Evolutionary conservation across 1,140 invertebrate genomes (phyloP).

Genomic region (Drosophila equinoxialis): DNA sequence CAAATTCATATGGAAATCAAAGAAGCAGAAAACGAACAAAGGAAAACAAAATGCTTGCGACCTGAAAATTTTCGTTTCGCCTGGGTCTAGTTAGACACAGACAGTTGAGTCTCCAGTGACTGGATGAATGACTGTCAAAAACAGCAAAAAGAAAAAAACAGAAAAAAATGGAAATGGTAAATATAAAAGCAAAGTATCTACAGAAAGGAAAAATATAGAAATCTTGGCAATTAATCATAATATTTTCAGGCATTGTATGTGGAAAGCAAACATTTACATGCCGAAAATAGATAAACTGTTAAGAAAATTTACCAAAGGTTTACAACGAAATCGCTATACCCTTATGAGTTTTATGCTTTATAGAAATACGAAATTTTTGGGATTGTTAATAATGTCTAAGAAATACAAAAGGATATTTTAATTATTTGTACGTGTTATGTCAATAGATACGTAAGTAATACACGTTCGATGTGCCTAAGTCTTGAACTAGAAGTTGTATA

Average conservation of each 20-base stretch:
- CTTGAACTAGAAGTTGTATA: too few species aligned
- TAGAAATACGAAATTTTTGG: too few species aligned
- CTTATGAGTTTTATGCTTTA: background rate
- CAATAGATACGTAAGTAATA: too few species aligned
- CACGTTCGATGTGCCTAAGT: too few species aligned
- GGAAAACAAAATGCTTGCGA: slow-evolving; percentile 20
- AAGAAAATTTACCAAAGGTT: background rate
- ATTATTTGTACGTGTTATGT: too few species aligned
- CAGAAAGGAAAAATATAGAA: background rate
- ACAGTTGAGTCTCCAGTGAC: slow-evolving; percentile 15
- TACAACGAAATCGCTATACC: background rate
- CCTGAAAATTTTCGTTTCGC: slow-evolving; percentile 5
- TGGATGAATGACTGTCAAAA: slow-evolving; percentile 39
- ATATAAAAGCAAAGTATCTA: background rate
- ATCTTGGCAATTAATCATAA: slow-evolving; percentile 1
- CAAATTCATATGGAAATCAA: slow-evolving; percentile 10
- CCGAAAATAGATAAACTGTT: background rate
- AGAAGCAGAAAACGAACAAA: slow-evolving; percentile 4
- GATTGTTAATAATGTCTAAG: too few species aligned
- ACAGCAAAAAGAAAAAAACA: background rate
- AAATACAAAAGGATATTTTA: too few species aligned
- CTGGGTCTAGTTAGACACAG: slow-evolving; percentile 39
- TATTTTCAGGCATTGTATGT: background rate
- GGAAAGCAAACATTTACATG: slow-evolving; percentile 7
- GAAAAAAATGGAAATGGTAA: background rate